Evolutionary conservation across 2,888 invertebrate species (phyloP), one percentile per base, ranked within the genome.

Genomic region (Taphrorychus bicolor): DNA sequence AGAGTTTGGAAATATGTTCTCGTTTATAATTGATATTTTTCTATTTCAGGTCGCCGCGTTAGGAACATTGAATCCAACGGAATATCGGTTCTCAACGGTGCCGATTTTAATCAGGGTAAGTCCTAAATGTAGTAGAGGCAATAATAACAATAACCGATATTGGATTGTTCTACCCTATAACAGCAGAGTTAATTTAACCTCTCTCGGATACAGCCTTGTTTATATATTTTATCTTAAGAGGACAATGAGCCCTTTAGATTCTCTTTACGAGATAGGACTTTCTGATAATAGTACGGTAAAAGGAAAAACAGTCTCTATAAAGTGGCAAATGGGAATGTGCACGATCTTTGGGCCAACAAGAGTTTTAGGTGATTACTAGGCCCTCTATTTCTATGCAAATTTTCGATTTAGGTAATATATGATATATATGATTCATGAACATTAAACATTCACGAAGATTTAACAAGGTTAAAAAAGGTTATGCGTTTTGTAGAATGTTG

Each of bases 71-170:
- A 82, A 72, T 77, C 82, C 64, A 82, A 82, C 75, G 81, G 82
- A 69, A 81, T 83, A 76, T 79, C 82, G 71, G 79, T 80, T 65
- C 75, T 81, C 62, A 66, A 66, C 52, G 75, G 76, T 58, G 82
- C 80, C 72, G 82, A 82, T 77, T 82, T 82, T 80, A 83, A 81
- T 81, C 82, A 81, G 74, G 82, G 83, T 83, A 78, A 80, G 82
- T 78, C 75, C 74, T 78, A 76, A 76, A 54, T 59, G 64, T 68
- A 70, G 51, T 63, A 11, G 41, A 58, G 53, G 59, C 51, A 51
- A 64, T 69, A 64, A 69, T 69, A 64, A 64, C 59, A 59, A 56
- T 59, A 66, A 56, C 59, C 54, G 23, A 53, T 59, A 66, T 18
- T 51, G 57, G 42, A 19, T 57, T 57, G 32, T 32, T 32, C 23